Conservation (phyloP, 2,113 vertebrate species). For the Sturnira hondurensis region DNA sequence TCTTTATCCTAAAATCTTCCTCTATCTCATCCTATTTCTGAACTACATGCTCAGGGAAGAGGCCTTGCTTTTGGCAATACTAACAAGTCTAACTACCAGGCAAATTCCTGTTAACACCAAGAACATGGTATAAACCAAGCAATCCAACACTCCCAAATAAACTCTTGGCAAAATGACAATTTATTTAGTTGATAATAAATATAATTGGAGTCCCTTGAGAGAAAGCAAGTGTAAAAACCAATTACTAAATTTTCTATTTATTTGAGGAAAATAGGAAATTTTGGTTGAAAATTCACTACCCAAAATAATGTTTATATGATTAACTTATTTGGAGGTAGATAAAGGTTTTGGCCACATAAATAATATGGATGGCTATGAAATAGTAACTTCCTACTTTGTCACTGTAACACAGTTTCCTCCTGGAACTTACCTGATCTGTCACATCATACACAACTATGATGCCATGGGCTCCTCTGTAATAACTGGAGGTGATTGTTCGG, state of each 20-base stretch:
- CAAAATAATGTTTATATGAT: not conserved
- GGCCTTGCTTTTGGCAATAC: not conserved
- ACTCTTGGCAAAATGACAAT: not conserved
- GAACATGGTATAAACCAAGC: not conserved
- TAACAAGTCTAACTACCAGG: not conserved
- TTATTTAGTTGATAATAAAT: constrained; percentile 4
- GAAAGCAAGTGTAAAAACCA: constrained; percentile 20
- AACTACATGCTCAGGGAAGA: not conserved
- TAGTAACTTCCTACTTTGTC: not conserved
- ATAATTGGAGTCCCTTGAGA: not conserved
- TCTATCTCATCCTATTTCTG: not conserved
- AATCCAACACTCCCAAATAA: not conserved
- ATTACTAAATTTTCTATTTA: constrained; percentile 29
- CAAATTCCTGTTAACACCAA: not conserved
- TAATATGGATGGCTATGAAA: not conserved
- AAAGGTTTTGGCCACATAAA: not conserved
- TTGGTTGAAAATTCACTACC: not conserved
- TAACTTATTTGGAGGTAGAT: not conserved
- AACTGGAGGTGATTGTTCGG: constrained; percentile 98
- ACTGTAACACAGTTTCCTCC: not conserved
- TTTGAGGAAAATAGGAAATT: not conserved
- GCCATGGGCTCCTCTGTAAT: constrained; percentile 98
- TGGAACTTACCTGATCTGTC: constrained; percentile 91
- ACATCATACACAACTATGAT: constrained; percentile 99
- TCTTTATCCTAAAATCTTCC: not conserved